Evolutionary conservation across 35 echinoderm and acorn worm species (phyloP).

Genomic region (Apostichopus californicus): DNA sequence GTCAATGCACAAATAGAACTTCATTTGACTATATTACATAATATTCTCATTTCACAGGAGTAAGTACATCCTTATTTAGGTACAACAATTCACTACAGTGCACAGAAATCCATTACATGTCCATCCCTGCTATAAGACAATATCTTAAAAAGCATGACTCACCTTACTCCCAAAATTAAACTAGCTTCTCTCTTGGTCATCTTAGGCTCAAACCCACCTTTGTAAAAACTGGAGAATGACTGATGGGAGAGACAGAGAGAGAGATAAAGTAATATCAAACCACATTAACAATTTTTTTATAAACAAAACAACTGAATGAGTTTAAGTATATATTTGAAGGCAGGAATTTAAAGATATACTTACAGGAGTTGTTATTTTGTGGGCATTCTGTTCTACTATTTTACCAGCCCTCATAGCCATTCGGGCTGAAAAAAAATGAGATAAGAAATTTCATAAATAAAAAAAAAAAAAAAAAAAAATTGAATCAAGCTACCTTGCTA

Average conservation of each 20-base stretch:
- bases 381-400: constrained; percentile 82
- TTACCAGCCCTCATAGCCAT: constrained; percentile 78
- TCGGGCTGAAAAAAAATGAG: constrained; percentile 59
- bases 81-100: too few species aligned
- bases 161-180: constrained; percentile 94
- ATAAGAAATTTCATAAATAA: background rate
- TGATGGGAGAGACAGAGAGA: background rate
- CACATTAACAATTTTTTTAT: too few species aligned
- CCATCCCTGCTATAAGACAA: too few species aligned
- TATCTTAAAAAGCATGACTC: background rate
- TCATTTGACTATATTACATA: too few species aligned
- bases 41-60: too few species aligned
- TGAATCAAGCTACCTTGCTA: too few species aligned
- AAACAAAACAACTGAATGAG: too few species aligned
- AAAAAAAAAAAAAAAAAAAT: too few species aligned
- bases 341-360: background rate
- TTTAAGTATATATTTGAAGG: too few species aligned
- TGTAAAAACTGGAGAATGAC: constrained; percentile 83
- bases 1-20: too few species aligned
- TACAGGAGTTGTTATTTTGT: constrained; percentile 93
- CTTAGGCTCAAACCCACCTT: constrained; percentile 96
- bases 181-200: constrained; percentile 97
- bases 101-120: too few species aligned
- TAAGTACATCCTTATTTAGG: too few species aligned
- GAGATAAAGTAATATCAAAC: background rate